Conservation (phyloP, 2,797 vertebrate genomes). For the Cryptoprocta ferox region DNA sequence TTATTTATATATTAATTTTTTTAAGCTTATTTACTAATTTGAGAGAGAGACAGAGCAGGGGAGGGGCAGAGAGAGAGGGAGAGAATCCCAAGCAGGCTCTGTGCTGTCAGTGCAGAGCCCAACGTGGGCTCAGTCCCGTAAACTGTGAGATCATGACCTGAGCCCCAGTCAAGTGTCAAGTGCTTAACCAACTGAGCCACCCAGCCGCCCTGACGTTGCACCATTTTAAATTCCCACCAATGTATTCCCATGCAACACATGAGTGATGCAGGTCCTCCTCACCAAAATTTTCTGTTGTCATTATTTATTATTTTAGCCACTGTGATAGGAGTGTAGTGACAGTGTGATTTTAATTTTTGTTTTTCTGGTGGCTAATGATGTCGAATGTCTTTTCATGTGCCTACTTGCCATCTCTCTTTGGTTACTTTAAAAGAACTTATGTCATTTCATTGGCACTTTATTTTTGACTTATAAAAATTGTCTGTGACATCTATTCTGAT, state of each 20-base stretch:
- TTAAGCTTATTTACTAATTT: too few species aligned
- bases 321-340: neutral
- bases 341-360: neutral
- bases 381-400: neutral
- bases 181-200: too few species aligned
- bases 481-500: neutral
- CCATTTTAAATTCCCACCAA: neutral
- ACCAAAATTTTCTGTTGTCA: neutral
- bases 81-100: too few species aligned
- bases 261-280: neutral
- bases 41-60: too few species aligned
- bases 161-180: too few species aligned
- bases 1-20: too few species aligned
- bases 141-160: too few species aligned
- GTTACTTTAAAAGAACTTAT: neutral
- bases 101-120: too few species aligned
- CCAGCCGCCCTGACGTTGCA: too few species aligned
- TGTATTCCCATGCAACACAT: neutral
- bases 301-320: neutral
- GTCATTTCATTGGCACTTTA: neutral
- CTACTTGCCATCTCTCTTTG: neutral
- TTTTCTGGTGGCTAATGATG: neutral
- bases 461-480: neutral
- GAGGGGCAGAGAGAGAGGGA: too few species aligned
- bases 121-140: too few species aligned